Evolutionary conservation across 1,140 invertebrate genomes (phyloP).

Genomic region (Sipha flava): DNA sequence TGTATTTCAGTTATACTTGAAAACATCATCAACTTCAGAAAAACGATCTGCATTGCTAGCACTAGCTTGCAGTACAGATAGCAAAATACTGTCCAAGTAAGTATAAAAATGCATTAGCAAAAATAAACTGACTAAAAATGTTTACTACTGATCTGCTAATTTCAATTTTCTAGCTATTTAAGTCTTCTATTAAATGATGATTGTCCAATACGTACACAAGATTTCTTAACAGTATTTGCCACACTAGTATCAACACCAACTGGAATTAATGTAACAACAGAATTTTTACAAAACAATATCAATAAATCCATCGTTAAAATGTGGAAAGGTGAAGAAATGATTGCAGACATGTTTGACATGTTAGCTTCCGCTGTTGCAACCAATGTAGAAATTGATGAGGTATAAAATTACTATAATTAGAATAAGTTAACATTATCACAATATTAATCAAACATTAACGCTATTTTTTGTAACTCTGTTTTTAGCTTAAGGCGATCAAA

Average conservation of each 20-base stretch:
- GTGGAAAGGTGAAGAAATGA: neutral
- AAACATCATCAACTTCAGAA: slow-evolving; percentile 28
- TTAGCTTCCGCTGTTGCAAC: neutral
- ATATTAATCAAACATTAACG: neutral
- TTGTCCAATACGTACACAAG: neutral
- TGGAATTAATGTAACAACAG: neutral
- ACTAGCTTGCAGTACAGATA: slow-evolving; percentile 30
- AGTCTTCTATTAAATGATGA: neutral
- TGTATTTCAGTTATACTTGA: slow-evolving; percentile 32
- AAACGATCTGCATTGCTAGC: slow-evolving; percentile 11
- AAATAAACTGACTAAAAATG: neutral
- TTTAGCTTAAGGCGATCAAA: slow-evolving; percentile 1
- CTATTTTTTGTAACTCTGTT: neutral
- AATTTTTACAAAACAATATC: neutral
- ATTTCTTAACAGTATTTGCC: neutral
- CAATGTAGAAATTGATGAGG: neutral
- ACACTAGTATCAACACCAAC: neutral
- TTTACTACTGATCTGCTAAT: neutral
- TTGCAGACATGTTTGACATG: neutral
- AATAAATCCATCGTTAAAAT: neutral
- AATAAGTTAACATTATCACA: neutral
- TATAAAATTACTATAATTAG: neutral
- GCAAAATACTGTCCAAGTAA: slow-evolving; percentile 16
- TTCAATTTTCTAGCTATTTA: neutral
- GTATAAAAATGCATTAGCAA: neutral